Base-by-base conservation (phyloP, 2,113 vertebrate species). In the Podarcis raffonei region DNA sequence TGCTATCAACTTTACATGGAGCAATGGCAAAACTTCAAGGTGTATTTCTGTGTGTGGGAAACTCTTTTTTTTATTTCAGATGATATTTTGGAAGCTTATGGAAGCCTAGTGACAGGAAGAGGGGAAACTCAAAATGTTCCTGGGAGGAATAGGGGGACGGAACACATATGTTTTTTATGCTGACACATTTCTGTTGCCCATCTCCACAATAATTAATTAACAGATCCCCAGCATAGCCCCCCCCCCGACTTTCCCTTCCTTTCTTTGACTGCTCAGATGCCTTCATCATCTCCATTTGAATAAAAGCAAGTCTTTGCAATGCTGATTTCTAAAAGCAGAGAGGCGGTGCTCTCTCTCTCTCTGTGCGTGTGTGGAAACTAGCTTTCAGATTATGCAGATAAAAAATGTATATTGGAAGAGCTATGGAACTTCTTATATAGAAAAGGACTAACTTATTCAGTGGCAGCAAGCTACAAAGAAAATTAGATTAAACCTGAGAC, bases 231-330 rank as follows among this genome's bases (percentile, higher is more conserved):
- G 42, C 53, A 48, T 27, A 13, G 35, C 35, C 37, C 39, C 81
- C 92, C 85, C 39, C 39, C 39, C 39, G 5, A 90, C 88, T 92
- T 95, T 94, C 94, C 90, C 93, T 65, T 88, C 93, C 89, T 94
- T 93, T 94, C 93, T 95, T 95, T 94, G 96, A 95, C 95, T 94
- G 92, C 93, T 96, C 95, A 93, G 94, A 94, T 94, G 92, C 92
- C 83, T 85, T 94, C 92, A 96, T 94, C 93, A 91, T 93, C 90
- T n/a, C 78, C 2, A n/a, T 57, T 80, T 59, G 27, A 80, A 57
- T 80, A n/a, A 80, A 79, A 79, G 53, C n/a, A 93, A 62, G 92
- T 92, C 92, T 92, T 81, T 91, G 91, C 92, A 90, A 89, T 5
- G 89, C 92, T 89, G 87, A 84, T 91, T 88, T 94, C 66, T 78